These are phyloP conservation scores for Drosophila lutescens DNA, from an alignment of 2,888 invertebrate species.

Conservation along the genomic window DNA sequence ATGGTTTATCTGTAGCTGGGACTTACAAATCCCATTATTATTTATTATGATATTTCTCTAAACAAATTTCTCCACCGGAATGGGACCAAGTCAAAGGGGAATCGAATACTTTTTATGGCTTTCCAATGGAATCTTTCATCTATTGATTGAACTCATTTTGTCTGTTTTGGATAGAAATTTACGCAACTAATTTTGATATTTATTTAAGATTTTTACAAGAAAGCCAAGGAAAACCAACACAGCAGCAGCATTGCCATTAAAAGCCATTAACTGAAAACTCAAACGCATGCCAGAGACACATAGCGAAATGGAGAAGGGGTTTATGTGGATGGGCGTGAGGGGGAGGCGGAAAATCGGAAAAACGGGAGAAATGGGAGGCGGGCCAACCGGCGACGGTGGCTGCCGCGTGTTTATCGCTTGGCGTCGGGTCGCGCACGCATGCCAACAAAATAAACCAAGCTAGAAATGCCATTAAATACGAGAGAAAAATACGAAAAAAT, in stretches of 20 bases:
- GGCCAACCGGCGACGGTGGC: constrained; percentile 36
- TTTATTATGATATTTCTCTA: background rate
- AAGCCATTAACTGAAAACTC: constrained; percentile 82
- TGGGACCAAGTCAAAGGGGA: background rate
- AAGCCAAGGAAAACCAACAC: constrained; percentile 49
- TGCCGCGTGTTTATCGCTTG: constrained; percentile 73
- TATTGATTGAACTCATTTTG: constrained; percentile 21
- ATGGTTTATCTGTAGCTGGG: constrained; percentile 18
- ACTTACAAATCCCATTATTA: constrained; percentile 1
- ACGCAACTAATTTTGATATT: constrained; percentile 79
- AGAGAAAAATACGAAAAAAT: constrained; percentile 62
- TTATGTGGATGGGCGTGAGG: background rate
- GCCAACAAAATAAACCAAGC: constrained; percentile 75
- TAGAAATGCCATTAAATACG: constrained; percentile 77
- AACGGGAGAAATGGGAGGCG: constrained; percentile 5
- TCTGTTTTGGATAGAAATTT: constrained; percentile 48
- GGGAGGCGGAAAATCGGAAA: background rate
- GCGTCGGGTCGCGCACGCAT: constrained; percentile 75
- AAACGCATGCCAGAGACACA: constrained; percentile 74
- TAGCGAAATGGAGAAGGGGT: constrained; percentile 4
- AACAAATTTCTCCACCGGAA: constrained; percentile 5
- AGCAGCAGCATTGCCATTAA: constrained; percentile 70
- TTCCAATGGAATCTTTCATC: constrained; percentile 15
- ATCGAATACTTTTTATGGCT: constrained; percentile 14
- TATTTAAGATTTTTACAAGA: constrained; percentile 61